These are phyloP conservation scores for Mesembrinibis cayennensis DNA, from an alignment of 2,113 vertebrate genomes.

Conservation along the genomic window DNA sequence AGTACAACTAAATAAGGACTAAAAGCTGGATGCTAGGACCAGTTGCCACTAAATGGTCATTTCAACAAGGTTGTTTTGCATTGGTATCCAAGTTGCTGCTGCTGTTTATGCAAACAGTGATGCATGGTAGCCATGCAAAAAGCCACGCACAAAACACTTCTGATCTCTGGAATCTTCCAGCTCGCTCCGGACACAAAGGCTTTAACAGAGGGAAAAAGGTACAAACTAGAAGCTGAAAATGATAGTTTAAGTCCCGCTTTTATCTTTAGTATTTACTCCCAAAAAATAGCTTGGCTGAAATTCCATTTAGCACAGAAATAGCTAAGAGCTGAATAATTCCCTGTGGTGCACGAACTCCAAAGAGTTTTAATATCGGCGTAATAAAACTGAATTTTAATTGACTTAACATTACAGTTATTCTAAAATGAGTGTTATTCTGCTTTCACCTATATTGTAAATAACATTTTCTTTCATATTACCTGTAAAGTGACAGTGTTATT, in stretches of 20 bases:
- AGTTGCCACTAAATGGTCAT: neutral
- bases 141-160: neutral
- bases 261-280: neutral
- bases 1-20: slow-evolving; percentile 40
- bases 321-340: neutral
- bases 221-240: neutral
- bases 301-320: neutral
- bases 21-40: neutral
- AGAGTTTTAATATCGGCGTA: neutral
- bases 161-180: neutral
- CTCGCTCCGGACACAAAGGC: neutral
- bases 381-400: neutral
- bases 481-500: neutral
- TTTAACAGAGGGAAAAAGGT: neutral
- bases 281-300: neutral
- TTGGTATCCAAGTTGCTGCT: slow-evolving; percentile 25
- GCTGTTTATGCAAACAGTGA: slow-evolving; percentile 31
- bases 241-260: neutral
- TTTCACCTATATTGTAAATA: neutral
- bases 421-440: neutral
- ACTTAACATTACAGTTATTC: neutral
- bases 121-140: neutral
- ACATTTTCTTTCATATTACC: neutral
- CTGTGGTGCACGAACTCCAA: neutral
- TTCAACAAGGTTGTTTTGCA: neutral